phyloP scores from a whole-genome alignment of 2,113 vertebrate species.

The Spea multiplicata region DNA sequence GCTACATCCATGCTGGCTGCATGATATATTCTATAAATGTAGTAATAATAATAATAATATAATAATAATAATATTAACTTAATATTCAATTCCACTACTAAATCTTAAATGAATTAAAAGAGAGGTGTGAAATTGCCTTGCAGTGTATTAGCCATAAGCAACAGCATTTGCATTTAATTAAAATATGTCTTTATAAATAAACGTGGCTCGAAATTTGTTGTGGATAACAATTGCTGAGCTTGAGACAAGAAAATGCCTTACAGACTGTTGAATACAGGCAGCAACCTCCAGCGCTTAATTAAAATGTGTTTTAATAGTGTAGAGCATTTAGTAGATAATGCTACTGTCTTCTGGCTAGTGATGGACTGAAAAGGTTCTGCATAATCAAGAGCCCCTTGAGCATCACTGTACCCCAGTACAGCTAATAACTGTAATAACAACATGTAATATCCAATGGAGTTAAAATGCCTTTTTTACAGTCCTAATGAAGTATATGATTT shows the following conservation, averaged over 20 bases:
- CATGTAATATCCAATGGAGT: background rate
- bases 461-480: background rate
- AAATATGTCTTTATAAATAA: background rate
- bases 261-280: background rate
- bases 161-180: background rate
- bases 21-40: constrained; percentile 23
- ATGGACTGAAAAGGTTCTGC: too few species aligned
- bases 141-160: background rate
- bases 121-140: background rate
- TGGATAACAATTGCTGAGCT: background rate
- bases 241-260: background rate
- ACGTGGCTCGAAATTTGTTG: background rate
- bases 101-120: background rate
- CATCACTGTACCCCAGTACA: background rate
- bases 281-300: background rate
- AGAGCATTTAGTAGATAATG: too few species aligned
- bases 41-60: constrained; percentile 8
- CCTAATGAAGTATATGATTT: background rate
- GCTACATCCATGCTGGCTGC: background rate
- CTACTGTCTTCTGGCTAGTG: too few species aligned
- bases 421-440: background rate
- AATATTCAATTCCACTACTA: background rate
- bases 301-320: background rate
- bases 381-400: background rate
- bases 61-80: constrained; percentile 21